Evolutionary conservation across 2,113 vertebrate species (phyloP).

Genomic region (Lontra canadensis): DNA sequence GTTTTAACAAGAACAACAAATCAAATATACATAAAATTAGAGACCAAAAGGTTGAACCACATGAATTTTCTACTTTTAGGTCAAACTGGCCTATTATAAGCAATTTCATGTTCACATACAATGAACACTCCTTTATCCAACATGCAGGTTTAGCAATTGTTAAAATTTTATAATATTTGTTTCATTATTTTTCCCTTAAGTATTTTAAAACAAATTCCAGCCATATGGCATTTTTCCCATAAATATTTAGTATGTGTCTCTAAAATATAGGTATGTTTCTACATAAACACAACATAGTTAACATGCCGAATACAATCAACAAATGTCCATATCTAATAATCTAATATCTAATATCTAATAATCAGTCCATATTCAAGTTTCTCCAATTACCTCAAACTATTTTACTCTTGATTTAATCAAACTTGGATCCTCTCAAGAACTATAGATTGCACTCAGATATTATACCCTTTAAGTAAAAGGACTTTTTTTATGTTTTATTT

Average conservation of each 20-base stretch:
- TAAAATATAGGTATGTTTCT: constrained; percentile 23
- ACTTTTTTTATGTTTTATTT: neutral
- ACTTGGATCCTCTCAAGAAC: neutral
- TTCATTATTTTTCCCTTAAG: neutral
- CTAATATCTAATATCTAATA: neutral
- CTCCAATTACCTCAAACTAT: neutral
- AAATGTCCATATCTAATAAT: neutral
- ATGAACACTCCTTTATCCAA: neutral
- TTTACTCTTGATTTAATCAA: neutral
- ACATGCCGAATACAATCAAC: neutral
- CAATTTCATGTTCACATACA: neutral
- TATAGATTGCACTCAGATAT: neutral
- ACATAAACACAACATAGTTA: neutral
- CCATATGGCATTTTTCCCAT: neutral
- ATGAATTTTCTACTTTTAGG: neutral
- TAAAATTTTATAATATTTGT: neutral
- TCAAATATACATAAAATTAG: neutral
- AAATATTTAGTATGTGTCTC: neutral
- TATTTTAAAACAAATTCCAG: neutral
- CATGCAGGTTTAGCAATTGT: neutral
- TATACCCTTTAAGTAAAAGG: neutral
- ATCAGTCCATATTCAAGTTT: neutral
- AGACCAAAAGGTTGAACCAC: neutral
- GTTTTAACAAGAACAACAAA: neutral
- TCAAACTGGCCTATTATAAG: neutral